Conservation (phyloP, 2,113 vertebrate genomes). For the Phasianus colchicus region DNA sequence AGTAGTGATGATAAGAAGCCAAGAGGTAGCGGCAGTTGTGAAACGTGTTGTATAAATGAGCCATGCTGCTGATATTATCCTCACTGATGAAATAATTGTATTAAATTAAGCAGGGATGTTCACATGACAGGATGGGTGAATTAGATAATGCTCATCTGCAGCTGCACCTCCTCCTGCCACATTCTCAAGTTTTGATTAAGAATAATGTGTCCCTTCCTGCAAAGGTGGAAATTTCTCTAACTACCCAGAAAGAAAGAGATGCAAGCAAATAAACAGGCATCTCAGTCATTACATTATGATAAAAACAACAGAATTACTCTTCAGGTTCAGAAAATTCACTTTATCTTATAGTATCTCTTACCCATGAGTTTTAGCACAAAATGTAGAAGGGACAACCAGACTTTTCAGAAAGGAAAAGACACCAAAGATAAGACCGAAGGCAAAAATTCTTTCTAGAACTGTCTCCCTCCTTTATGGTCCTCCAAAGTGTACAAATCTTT, state of each 20-base stretch:
- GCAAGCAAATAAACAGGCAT: background rate
- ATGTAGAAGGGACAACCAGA: background rate
- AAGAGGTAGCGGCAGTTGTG: conserved; percentile 63
- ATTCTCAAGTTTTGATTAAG: conserved; percentile 70
- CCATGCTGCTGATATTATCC: conserved; percentile 80
- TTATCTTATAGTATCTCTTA: background rate
- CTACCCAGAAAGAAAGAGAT: background rate
- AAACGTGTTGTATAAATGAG: conserved; percentile 78
- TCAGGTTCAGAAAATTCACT: background rate
- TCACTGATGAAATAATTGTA: conserved; percentile 85
- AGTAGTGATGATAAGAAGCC: conserved; percentile 52
- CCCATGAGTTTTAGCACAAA: background rate
- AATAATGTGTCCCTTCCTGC: conserved; percentile 69
- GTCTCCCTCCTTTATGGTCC: background rate
- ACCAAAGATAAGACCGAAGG: background rate
- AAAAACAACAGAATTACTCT: background rate
- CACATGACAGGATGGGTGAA: conserved; percentile 81
- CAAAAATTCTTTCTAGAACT: background rate
- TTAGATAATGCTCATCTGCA: conserved; percentile 75
- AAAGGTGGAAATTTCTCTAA: conserved; percentile 61
- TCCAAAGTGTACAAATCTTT: background rate
- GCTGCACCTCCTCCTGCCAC: conserved; percentile 75
- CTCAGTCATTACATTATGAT: background rate
- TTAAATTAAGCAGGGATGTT: conserved; percentile 77
- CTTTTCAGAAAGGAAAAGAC: background rate